Percentiles rank a stretch among this genome's conserved stretches.
Conservation (phyloP, 2,113 vertebrate species). For the Coptodon rendalli region DNA sequence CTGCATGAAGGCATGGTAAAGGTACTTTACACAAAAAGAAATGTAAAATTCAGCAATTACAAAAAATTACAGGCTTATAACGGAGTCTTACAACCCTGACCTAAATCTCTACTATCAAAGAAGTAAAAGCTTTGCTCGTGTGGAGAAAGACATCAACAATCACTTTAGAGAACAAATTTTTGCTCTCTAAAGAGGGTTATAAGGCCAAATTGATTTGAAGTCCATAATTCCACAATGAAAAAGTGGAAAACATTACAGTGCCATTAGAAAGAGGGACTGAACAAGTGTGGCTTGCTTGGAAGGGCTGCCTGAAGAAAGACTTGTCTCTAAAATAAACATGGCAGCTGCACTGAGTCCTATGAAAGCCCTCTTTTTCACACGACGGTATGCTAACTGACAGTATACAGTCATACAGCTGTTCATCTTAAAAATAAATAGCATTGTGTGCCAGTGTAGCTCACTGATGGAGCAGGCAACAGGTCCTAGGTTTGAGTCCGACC, state of each 20-base stretch:
- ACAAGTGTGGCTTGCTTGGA: background rate
- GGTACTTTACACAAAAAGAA: background rate
- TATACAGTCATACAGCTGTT: background rate
- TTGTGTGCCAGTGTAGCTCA: background rate
- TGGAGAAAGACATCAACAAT: background rate
- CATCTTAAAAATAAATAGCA: background rate
- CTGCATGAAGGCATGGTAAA: background rate
- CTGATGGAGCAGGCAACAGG: background rate
- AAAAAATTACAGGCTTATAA: background rate
- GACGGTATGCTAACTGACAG: background rate
- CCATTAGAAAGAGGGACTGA: background rate
- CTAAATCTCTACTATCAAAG: background rate
- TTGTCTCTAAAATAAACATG: background rate
- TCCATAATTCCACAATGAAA: background rate
- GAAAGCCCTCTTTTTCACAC: background rate
- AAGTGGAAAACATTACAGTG: background rate
- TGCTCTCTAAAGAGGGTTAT: background rate
- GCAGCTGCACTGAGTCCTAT: background rate
- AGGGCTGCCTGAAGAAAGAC: background rate
- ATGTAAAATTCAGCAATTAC: background rate
- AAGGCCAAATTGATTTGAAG: background rate
- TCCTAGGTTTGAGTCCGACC: background rate
- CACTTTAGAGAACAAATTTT: background rate
- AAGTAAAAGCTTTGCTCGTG: background rate
- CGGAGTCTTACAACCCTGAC: rapidly evolving